Conservation (phyloP, 1,140 invertebrate species). For the Heliconius nattereri region DNA sequence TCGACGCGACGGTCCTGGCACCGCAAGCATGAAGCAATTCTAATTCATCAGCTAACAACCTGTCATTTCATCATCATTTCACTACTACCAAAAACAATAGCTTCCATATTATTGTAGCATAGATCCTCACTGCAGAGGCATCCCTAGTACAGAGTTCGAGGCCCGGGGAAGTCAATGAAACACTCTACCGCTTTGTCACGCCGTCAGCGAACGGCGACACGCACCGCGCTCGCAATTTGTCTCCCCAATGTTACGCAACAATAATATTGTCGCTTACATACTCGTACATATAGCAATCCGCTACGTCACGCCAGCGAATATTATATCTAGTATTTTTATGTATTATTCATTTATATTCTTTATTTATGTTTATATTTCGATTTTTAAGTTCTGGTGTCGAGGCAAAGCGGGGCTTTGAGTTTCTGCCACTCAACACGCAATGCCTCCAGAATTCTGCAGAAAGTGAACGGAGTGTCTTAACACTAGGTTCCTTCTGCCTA, state of each 20-base stretch:
- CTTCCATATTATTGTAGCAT: neutral
- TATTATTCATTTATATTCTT: neutral
- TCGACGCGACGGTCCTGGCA: no score
- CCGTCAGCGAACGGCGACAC: slow-evolving; percentile 67
- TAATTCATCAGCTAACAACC: no score
- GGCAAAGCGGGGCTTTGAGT: no score
- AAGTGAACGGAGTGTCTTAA: no score
- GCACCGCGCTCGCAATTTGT: slow-evolving; percentile 71
- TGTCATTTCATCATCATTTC: no score
- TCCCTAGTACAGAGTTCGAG: slow-evolving; percentile 40
- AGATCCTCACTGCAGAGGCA: slow-evolving; percentile 15
- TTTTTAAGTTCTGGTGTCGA: no score
- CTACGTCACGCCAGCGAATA: slow-evolving; percentile 28
- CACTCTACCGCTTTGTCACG: slow-evolving; percentile 52
- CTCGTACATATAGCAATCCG: slow-evolving; percentile 46
- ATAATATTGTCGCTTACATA: slow-evolving; percentile 64
- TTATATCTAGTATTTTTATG: slow-evolving; percentile 8
- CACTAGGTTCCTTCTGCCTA: no score
- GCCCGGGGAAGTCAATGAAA: slow-evolving; percentile 61
- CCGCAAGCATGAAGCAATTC: no score
- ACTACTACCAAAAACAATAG: neutral
- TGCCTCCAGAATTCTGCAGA: no score
- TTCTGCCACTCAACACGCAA: no score
- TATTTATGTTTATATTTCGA: no score
- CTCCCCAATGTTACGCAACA: slow-evolving; percentile 67